Percentiles rank a stretch among this genome's conserved stretches.
Conservation (phyloP, 2,888 invertebrate genomes). For the Carpatolechia fugitivella region DNA sequence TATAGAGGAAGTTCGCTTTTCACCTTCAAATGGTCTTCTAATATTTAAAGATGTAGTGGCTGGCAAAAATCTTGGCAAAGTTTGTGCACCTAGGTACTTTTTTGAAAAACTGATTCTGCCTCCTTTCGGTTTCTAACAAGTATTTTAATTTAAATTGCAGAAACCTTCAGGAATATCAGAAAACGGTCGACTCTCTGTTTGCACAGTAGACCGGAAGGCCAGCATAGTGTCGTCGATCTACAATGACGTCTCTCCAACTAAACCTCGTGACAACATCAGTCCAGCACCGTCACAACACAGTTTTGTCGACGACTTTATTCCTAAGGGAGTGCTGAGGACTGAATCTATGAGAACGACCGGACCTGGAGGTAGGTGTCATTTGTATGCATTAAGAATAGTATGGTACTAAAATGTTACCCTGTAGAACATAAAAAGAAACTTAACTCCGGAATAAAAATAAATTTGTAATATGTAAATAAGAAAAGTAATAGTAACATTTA, state of each 20-base stretch:
- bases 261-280: conserved; percentile 56
- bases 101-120: no score
- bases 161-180: conserved; percentile 50
- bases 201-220: conserved; percentile 67
- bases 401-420: neutral
- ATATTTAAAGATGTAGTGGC: no score
- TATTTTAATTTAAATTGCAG: no score
- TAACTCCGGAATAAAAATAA: neutral
- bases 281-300: conserved; percentile 69
- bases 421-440: neutral
- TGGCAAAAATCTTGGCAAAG: no score
- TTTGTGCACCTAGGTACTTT: no score
- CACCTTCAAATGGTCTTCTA: no score
- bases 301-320: conserved; percentile 46
- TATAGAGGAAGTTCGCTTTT: neutral
- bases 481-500: no score
- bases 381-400: neutral
- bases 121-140: no score
- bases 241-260: conserved; percentile 67
- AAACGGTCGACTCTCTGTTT: conserved; percentile 69
- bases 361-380: conserved; percentile 31
- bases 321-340: conserved; percentile 49
- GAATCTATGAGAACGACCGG: conserved; percentile 54
- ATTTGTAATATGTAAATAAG: no score
- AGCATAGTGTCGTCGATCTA: conserved; percentile 70